Percentiles rank a stretch among this genome's conserved stretches.
Evolutionary conservation across 2,888 invertebrate genomes (phyloP).

Genomic region (Emmelina monodactyla): DNA sequence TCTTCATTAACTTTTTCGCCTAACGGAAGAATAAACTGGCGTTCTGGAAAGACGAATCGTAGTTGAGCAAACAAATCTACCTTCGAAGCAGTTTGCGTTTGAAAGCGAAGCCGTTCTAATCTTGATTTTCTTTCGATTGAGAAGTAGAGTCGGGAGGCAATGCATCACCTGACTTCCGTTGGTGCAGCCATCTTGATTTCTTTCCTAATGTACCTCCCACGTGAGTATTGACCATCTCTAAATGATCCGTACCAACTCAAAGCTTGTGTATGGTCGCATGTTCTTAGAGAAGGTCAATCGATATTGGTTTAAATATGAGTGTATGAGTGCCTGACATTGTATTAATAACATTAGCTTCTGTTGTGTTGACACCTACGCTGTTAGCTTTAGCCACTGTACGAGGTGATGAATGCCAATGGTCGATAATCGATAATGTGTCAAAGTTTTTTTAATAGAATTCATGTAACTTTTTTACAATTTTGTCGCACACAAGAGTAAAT

Average conservation of each 20-base stretch:
- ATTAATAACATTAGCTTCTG: too few relatives aligned
- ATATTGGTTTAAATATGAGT: too few relatives aligned
- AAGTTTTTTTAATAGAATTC: too few relatives aligned
- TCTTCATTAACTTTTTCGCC: constrained; percentile 26
- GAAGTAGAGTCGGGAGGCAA: constrained; percentile 37
- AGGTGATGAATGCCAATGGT: too few relatives aligned
- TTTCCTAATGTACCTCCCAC: constrained; percentile 56
- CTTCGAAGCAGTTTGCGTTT: constrained; percentile 39
- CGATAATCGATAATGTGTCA: too few relatives aligned
- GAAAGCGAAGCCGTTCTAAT: constrained; percentile 50
- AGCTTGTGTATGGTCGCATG: background rate
- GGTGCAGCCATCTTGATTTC: constrained; percentile 56
- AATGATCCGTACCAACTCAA: too few relatives aligned
- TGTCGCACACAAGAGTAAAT: too few relatives aligned
- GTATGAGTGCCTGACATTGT: too few relatives aligned
- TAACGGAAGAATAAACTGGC: constrained; percentile 21
- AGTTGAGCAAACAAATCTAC: constrained; percentile 34
- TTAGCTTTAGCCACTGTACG: too few relatives aligned
- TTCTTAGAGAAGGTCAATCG: background rate
- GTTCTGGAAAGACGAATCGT: constrained; percentile 27
- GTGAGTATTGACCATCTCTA: constrained; percentile 15
- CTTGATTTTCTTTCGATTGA: constrained; percentile 48
- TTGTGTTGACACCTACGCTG: constrained; percentile 48
- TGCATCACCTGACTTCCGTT: constrained; percentile 62
- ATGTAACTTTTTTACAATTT: background rate